Evolutionary conservation across 37 sponge, comb jelly and placozoan genomes (phyloP).

Genomic region (Hexactinellida sp.): DNA sequence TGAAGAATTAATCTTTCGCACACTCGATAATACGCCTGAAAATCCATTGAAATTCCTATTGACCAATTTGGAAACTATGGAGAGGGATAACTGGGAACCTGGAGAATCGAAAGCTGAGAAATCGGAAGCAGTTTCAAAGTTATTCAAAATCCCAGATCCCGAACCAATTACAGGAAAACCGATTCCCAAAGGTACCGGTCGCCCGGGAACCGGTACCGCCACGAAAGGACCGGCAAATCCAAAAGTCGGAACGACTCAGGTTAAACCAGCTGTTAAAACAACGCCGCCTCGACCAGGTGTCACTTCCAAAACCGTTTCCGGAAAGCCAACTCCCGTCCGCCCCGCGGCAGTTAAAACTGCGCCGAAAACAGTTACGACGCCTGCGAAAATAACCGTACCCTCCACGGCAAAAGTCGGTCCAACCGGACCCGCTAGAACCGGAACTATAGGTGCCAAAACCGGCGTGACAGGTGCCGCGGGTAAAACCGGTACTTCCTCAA

Average conservation of each 20-base stretch:
- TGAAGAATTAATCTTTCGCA: conserved; percentile 9
- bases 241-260: neutral
- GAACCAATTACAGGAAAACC: neutral
- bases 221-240: neutral
- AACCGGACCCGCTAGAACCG: neutral
- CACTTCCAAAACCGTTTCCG: neutral
- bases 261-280: neutral
- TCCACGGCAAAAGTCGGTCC: neutral
- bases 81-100: neutral
- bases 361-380: neutral
- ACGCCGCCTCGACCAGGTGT: neutral
- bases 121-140: neutral
- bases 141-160: neutral
- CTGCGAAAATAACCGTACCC: neutral
- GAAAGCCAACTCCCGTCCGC: neutral
- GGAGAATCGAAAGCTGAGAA: neutral
- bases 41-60: conserved; percentile 4
- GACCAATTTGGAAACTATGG: neutral
- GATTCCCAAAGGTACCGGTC: neutral
- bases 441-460: neutral
- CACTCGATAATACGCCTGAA: neutral
- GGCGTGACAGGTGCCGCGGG: neutral
- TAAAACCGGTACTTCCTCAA: neutral
- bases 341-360: neutral
- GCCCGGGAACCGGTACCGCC: neutral